A percentile compares a stretch with the other conserved stretches of the same genome.
Conservation (phyloP, 2,113 vertebrate species). For the Pomatostomus ruficeps region DNA sequence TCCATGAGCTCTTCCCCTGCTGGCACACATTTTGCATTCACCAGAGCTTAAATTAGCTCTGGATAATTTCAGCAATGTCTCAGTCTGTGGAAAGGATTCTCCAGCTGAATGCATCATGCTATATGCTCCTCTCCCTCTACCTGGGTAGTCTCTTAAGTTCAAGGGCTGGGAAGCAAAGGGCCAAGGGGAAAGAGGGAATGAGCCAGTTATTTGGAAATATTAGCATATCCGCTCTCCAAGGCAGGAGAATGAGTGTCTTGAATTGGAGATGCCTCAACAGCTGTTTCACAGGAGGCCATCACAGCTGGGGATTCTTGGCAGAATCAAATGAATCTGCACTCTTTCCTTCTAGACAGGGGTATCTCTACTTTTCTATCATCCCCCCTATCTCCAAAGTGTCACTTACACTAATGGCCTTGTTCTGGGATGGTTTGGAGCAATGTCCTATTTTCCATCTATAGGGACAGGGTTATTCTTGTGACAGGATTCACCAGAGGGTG, state of each 20-base stretch:
- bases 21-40: slow-evolving; percentile 47
- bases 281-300: neutral
- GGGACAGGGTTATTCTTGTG: neutral
- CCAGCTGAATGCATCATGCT: neutral
- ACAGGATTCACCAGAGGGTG: slow-evolving; percentile 49
- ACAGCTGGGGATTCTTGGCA: slow-evolving; percentile 18
- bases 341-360: neutral
- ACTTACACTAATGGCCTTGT: neutral
- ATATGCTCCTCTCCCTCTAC: neutral
- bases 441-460: neutral
- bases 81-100: slow-evolving; percentile 31
- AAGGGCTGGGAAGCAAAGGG: neutral
- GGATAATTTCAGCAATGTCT: slow-evolving; percentile 52
- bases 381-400: neutral
- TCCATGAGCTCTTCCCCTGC: slow-evolving; percentile 35
- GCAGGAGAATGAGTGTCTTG: neutral
- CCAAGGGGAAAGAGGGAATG: neutral
- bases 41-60: slow-evolving; percentile 57
- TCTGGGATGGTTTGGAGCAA: neutral
- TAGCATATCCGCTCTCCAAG: neutral
- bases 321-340: neutral
- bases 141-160: neutral
- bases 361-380: neutral
- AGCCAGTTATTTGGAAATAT: neutral
- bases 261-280: neutral